Base-by-base conservation (phyloP, 2,888 invertebrate genomes). In the Drosophila mimica region DNA sequence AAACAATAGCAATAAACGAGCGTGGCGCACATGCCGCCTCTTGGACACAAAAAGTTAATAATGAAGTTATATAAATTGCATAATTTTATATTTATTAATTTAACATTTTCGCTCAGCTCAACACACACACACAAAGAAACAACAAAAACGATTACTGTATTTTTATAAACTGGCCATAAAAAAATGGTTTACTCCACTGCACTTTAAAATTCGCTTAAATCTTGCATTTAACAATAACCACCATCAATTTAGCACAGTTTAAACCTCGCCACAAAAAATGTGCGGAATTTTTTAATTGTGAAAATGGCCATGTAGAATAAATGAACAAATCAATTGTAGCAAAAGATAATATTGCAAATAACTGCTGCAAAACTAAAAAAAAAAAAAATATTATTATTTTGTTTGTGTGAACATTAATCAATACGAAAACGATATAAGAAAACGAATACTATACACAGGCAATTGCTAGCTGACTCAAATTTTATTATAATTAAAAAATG, bases 41-140 rank as follows among this genome's bases (percentile, higher is more conserved):
- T 34, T 65, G 40, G 51, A 54, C 51, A 68, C 34, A 67, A 73
- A 83, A 84, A 85, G 74, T 75, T 81, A 70, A 88, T 88, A 88
- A 88, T 85, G 84, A 88, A 83, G 84, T 86, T 85, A 70, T 79
- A 68, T 73, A 86, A 88, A 88, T 86, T 80, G 85, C 75, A 77
- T 71, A 74, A 74, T 82, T 79, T 82, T 69, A 79, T 79, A 76
- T 80, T 74, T 74, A 81, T 86, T 83, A 76, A 80, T 88, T 83
- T 58, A 61, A 83, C 68, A 77, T 72, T 74, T 74, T 72, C 54
- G 49, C 51, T 33, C 58, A 20, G 62, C 52, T 54, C 31, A 73
- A 74, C 51, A 67, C 65, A 46, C 56, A 52, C 46, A 62, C 31
- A 38, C 51, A 52, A 36, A 4, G 9, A 25, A 34, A 59, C 56